Evolutionary conservation across 2,797 vertebrate species (phyloP).

Genomic region (Pseudopleuronectes americanus): DNA sequence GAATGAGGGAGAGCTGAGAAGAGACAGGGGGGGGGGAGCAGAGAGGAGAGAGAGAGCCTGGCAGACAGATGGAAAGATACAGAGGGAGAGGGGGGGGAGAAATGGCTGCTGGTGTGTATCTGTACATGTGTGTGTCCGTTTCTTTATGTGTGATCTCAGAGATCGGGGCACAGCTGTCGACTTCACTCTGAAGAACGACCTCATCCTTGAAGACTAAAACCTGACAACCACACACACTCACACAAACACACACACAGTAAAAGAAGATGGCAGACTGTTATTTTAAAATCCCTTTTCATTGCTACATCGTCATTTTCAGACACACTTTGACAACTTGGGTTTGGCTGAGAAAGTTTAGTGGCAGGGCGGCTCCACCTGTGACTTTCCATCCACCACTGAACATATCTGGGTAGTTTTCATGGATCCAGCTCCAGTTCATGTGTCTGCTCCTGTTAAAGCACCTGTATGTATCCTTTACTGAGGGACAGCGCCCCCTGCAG

Average conservation of each 20-base stretch:
- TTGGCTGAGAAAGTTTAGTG: slow-evolving; percentile 31
- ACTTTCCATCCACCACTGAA: neutral
- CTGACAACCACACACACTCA: slow-evolving; percentile 17
- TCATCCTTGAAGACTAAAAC: slow-evolving; percentile 24
- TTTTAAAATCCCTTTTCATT: slow-evolving; percentile 42
- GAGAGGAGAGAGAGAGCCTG: slow-evolving; percentile 30
- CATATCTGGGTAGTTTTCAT: too few species aligned
- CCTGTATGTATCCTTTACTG: too few species aligned
- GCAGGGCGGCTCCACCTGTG: slow-evolving; percentile 8
- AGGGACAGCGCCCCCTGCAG: too few species aligned
- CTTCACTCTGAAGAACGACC: slow-evolving; percentile 38
- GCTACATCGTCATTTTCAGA: slow-evolving; percentile 10
- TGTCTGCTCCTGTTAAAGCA: too few species aligned
- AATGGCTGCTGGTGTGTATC: slow-evolving; percentile 26
- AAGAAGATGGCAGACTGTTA: slow-evolving; percentile 6
- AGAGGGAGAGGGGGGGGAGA: slow-evolving; percentile 15
- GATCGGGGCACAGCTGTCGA: slow-evolving; percentile 56
- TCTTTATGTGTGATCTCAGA: slow-evolving; percentile 37
- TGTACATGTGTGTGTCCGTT: slow-evolving; percentile 24
- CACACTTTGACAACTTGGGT: slow-evolving; percentile 43
- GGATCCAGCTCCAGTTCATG: too few species aligned
- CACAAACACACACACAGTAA: neutral
- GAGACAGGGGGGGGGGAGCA: slow-evolving; percentile 38
- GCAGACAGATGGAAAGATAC: slow-evolving; percentile 48
- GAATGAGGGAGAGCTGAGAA: slow-evolving; percentile 21